Conservation (phyloP, 2,113 vertebrate genomes). For the Spilogale gracilis region DNA sequence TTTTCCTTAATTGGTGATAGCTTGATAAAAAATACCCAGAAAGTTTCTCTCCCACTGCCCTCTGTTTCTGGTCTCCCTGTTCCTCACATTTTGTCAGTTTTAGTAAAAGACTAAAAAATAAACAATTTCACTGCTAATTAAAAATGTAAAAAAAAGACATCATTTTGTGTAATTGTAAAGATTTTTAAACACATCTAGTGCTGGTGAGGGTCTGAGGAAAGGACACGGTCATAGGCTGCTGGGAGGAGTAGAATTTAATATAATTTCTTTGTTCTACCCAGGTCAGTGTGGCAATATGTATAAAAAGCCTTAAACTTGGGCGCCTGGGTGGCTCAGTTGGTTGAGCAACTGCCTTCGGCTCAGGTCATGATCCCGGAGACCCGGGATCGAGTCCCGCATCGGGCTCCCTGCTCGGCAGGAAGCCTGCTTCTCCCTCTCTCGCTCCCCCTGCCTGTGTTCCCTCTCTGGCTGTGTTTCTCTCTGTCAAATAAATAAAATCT, state of each 20-base stretch:
- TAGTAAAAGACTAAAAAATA: background rate
- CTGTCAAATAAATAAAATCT: too few species aligned
- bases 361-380: too few species aligned
- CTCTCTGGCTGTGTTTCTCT: too few species aligned
- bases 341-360: too few species aligned
- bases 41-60: background rate
- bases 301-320: background rate
- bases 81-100: background rate
- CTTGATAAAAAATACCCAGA: conserved; percentile 37
- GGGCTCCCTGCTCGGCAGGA: too few species aligned
- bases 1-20: background rate
- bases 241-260: background rate
- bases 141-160: background rate
- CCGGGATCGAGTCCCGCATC: too few species aligned
- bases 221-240: background rate
- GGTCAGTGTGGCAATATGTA: background rate
- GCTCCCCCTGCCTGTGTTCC: too few species aligned
- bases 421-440: too few species aligned
- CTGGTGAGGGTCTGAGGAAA: background rate
- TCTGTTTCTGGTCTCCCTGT: background rate
- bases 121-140: background rate
- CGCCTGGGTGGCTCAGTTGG: too few species aligned
- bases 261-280: background rate
- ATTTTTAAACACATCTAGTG: background rate
- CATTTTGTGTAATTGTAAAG: background rate